Evolutionary conservation across 1,140 invertebrate species (phyloP).

Genomic region (Papilio polyxenes): DNA sequence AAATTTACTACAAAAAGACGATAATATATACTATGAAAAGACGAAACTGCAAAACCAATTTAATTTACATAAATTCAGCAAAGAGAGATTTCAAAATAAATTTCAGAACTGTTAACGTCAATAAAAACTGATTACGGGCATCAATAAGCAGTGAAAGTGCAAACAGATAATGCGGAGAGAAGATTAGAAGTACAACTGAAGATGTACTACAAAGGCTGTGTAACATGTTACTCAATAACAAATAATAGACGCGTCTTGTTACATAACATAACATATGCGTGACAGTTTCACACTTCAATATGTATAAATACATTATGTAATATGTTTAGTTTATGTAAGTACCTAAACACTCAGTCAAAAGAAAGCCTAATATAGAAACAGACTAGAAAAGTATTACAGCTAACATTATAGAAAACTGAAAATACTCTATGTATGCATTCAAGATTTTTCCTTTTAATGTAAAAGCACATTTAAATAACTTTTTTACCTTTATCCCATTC

Average conservation of each 20-base stretch:
- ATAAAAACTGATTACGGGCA: conserved; percentile 9
- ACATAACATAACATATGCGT: neutral
- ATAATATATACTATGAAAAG: no score
- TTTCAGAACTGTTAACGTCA: neutral
- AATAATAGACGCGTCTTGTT: conserved; percentile 1
- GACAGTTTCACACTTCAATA: neutral
- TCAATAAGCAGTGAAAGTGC: conserved; percentile 20
- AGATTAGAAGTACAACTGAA: conserved; percentile 4
- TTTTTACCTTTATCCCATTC: no score
- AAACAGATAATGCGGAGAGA: neutral
- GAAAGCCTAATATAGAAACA: no score
- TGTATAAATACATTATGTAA: neutral
- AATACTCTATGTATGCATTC: no score
- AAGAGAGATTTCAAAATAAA: neutral
- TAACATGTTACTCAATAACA: conserved; percentile 22
- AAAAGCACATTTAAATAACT: no score
- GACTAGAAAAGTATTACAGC: no score
- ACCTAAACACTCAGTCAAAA: no score
- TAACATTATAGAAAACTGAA: no score
- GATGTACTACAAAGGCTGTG: neutral
- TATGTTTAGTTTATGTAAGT: no score
- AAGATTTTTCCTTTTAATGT: no score
- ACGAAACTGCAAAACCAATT: no score
- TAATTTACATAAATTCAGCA: neutral
- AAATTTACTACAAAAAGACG: no score